A percentile compares a stretch with the other conserved stretches of the same genome.
These are phyloP conservation scores for Bos javanicus DNA, from an alignment of 2,113 vertebrate species.

Conservation along the genomic window DNA sequence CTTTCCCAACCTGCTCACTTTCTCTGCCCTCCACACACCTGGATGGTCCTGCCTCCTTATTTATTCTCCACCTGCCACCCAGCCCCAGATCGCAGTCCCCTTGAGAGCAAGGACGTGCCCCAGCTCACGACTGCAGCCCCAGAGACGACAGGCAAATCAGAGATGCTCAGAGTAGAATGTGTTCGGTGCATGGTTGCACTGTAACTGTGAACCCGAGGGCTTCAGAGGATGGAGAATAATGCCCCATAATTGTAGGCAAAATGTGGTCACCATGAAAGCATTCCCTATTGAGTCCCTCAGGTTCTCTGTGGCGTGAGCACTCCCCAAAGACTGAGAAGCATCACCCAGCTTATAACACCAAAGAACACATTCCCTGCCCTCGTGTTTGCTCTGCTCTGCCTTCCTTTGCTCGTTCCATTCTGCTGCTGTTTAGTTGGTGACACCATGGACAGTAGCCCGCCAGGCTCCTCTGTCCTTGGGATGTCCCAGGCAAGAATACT, in stretches of 20 bases:
- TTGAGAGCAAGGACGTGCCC: background rate
- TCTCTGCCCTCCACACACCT: background rate
- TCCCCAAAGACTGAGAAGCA: background rate
- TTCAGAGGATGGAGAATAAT: background rate
- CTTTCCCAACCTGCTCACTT: background rate
- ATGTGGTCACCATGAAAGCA: background rate
- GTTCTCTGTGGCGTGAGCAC: background rate
- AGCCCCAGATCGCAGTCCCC: fast-evolving
- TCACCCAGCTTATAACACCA: background rate
- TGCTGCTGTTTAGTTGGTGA: background rate
- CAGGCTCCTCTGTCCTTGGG: background rate
- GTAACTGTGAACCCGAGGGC: fast-evolving
- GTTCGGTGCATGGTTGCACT: fast-evolving
- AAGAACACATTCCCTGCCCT: background rate
- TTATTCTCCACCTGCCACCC: background rate
- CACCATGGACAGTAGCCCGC: background rate
- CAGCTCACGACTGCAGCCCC: too few relatives aligned
- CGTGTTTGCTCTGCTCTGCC: background rate
- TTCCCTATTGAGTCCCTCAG: background rate
- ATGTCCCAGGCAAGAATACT: background rate
- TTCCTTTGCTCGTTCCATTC: background rate
- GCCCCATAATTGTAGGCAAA: background rate
- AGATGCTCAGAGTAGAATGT: background rate
- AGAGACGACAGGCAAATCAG: background rate
- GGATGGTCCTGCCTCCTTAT: background rate